Base-by-base conservation (phyloP, 2,888 invertebrate species). In the Noctuana brunneofusca region DNA sequence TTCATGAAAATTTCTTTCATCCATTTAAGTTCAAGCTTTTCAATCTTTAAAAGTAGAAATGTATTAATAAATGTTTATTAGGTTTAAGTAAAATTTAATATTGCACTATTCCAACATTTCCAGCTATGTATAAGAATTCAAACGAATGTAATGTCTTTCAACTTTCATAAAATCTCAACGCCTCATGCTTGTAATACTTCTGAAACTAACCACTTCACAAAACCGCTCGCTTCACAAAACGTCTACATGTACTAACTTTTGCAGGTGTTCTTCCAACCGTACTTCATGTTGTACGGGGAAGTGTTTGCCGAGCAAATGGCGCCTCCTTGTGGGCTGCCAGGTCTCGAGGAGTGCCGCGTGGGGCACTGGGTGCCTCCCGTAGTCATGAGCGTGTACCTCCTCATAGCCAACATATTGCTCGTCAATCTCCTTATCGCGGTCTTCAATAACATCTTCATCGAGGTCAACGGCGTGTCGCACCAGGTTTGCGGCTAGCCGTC, bases 271-370 rank as follows among this genome's bases (percentile, higher is more conserved):
- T 96, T 97, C 89, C 97, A 99, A 90, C 99, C 97, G 18, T 99
- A 99, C 89, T 99, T 99, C 92, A 99, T 99, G 99, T 94, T 99
- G 81, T 99, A 99, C 89, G 99, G 99, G 74, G 99, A 99, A 92
- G 97, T 99, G 71, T 99, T 98, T 86, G 99, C 99, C 22, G 98
- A 97, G 80, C 96, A 97, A 80, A 99, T 99, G 87, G 97, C 98
- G 79, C 98, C 97, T 22, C 95, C 95, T 3, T 98, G 98, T 80
- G 97, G 96, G n/a, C 93, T 93, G 67, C 94, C 94, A 0, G 94
- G 94, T 30, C 94, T 95, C 81, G 92, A 93, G 63, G 92, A 94
- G 35, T 97, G 97, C 84, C 93, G 95, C 66, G 95, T 96, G 55
- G 97, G 97, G 54, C 95, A 96, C 77, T 99, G 99, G 98, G 96